Conservation (phyloP, 2,113 vertebrate genomes). For the Sprattus sprattus region DNA sequence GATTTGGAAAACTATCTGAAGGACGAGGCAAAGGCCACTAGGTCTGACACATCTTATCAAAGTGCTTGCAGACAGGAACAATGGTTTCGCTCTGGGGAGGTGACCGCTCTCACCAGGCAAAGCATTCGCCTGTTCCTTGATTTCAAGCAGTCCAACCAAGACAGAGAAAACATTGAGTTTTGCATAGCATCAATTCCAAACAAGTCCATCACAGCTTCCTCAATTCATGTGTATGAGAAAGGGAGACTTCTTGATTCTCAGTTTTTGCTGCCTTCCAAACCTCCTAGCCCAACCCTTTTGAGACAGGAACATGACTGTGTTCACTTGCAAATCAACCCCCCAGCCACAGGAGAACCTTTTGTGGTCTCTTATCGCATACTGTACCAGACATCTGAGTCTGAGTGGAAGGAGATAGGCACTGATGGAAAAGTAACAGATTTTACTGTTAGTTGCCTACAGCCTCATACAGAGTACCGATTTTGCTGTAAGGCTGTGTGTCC, state of each 20-base stretch:
- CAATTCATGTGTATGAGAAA: constrained; percentile 46
- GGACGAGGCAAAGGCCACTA: neutral
- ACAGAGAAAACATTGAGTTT: constrained; percentile 28
- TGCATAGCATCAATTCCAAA: constrained; percentile 42
- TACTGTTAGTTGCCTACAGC: constrained; percentile 32
- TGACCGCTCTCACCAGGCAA: constrained; percentile 19
- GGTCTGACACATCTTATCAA: neutral
- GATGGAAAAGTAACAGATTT: constrained; percentile 3
- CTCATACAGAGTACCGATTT: constrained; percentile 40
- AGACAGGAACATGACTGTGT: constrained; percentile 37
- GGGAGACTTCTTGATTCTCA: constrained; percentile 28
- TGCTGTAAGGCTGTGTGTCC: constrained; percentile 42
- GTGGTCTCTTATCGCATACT: constrained; percentile 33
- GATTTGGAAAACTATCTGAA: constrained; percentile 39
- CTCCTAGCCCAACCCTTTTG: constrained; percentile 21
- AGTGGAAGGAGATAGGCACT: constrained; percentile 36
- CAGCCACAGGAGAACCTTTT: neutral
- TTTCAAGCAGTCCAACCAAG: constrained; percentile 41
- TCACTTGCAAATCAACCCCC: constrained; percentile 32
- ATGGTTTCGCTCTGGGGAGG: constrained; percentile 36
- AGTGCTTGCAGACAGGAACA: neutral
- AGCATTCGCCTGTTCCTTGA: constrained; percentile 41
- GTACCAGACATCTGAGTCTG: constrained; percentile 31
- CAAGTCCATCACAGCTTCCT: constrained; percentile 20
- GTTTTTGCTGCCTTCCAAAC: constrained; percentile 45